phyloP scores from a whole-genome alignment of 2,888 invertebrate species.

The Tetragnatha montana region DNA sequence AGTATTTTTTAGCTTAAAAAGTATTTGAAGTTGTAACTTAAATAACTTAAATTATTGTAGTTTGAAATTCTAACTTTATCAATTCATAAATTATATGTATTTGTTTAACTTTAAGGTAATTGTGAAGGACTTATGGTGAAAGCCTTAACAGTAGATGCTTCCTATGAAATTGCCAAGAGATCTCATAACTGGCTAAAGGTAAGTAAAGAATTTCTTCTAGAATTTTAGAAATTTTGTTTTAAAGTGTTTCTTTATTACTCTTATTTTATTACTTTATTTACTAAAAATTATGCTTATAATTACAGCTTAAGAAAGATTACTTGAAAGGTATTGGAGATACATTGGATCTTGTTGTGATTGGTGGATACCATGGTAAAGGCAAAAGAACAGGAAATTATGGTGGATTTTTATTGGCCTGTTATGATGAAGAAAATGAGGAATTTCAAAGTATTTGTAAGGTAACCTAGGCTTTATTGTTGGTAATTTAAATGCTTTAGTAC shows the following conservation, averaged over 20 bases:
- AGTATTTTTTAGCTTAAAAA: too few species aligned
- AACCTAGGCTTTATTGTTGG: constrained; percentile 64
- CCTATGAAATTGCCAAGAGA: constrained; percentile 97
- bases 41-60: too few species aligned
- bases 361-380: constrained; percentile 94
- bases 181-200: constrained; percentile 93
- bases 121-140: constrained; percentile 99
- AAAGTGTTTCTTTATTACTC: not conserved
- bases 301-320: constrained; percentile 94
- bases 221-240: not conserved
- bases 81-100: too few species aligned
- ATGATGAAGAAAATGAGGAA: constrained; percentile 91
- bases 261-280: not conserved
- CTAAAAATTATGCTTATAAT: not conserved
- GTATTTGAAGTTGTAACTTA: too few species aligned
- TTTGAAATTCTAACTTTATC: too few species aligned
- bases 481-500: not conserved
- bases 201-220: not conserved
- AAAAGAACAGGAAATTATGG: constrained; percentile 94
- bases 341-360: constrained; percentile 95
- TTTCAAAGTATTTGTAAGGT: constrained; percentile 95
- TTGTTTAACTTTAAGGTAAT: constrained; percentile 81
- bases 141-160: constrained; percentile 89
- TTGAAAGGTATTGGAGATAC: constrained; percentile 97
- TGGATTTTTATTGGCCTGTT: constrained; percentile 95